Conservation (phyloP, 2,888 invertebrate genomes). For the Mechanitis messenoides region DNA sequence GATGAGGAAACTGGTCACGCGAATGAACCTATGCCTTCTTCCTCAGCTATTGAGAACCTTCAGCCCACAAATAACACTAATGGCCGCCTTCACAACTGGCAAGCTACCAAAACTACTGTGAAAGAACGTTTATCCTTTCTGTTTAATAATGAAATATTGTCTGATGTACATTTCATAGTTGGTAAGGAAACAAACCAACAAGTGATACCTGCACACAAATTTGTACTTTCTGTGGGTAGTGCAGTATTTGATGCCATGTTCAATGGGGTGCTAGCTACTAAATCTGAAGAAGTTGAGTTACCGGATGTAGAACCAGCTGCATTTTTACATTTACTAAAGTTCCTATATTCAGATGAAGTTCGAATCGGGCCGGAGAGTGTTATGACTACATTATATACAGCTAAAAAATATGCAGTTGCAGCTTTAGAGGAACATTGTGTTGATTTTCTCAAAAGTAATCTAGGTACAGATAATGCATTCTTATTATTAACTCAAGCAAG, state of each 20-base stretch:
- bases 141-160: conserved; percentile 70
- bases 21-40: conserved; percentile 51
- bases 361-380: conserved; percentile 90
- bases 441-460: conserved; percentile 83
- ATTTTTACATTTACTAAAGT: conserved; percentile 83
- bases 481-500: conserved; percentile 86
- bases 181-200: conserved; percentile 82
- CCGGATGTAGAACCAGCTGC: conserved; percentile 91
- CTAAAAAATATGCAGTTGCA: conserved; percentile 91
- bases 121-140: conserved; percentile 83
- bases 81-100: conserved; percentile 79
- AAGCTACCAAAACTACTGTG: conserved; percentile 84
- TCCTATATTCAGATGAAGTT: conserved; percentile 88
- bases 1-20: conserved; percentile 55
- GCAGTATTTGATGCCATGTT: conserved; percentile 93
- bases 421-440: conserved; percentile 89
- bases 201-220: conserved; percentile 86
- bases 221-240: conserved; percentile 87
- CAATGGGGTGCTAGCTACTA: conserved; percentile 83
- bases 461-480: conserved; percentile 90
- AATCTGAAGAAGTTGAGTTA: conserved; percentile 83
- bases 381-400: conserved; percentile 90
- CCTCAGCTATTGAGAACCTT: conserved; percentile 55
- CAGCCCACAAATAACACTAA: conserved; percentile 63
- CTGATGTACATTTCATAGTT: conserved; percentile 87